These are phyloP conservation scores for Spodoptera exigua DNA, from an alignment of 2,888 invertebrate genomes.

Conservation along the genomic window DNA sequence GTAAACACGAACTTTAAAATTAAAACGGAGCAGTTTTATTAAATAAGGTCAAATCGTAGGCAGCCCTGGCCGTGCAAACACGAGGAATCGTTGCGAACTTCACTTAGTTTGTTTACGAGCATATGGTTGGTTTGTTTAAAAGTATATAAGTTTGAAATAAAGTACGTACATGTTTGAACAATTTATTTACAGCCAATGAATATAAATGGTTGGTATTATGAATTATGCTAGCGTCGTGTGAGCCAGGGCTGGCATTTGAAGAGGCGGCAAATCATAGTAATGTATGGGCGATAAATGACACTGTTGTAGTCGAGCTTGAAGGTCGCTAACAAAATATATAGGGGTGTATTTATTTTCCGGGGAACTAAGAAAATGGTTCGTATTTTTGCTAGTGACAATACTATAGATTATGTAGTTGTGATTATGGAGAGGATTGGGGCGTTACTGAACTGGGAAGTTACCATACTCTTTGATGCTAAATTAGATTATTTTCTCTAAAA, in stretches of 20 bases:
- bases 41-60: conserved; percentile 34
- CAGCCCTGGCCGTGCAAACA: conserved; percentile 50
- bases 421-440: background rate
- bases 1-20: conserved; percentile 46
- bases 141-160: conserved; percentile 59
- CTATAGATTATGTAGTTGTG: conserved; percentile 2
- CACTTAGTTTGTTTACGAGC: conserved; percentile 52
- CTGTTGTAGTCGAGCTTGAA: conserved; percentile 37
- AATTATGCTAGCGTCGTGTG: conserved; percentile 34
- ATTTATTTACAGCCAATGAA: conserved; percentile 57
- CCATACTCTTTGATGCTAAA: too few relatives aligned
- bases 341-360: conserved; percentile 30
- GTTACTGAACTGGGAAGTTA: background rate
- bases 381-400: conserved; percentile 24
- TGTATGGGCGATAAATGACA: conserved; percentile 49
- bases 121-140: conserved; percentile 58
- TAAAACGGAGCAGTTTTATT: conserved; percentile 37
- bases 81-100: conserved; percentile 49
- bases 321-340: conserved; percentile 38
- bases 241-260: conserved; percentile 50
- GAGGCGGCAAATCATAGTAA: conserved; percentile 40
- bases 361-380: conserved; percentile 29
- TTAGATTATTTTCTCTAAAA: too few relatives aligned
- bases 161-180: conserved; percentile 51
- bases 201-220: conserved; percentile 57